Percentiles rank a stretch among this genome's conserved stretches.
Evolutionary conservation across 2,888 invertebrate species (phyloP).

Genomic region (Mythimna ferrago): DNA sequence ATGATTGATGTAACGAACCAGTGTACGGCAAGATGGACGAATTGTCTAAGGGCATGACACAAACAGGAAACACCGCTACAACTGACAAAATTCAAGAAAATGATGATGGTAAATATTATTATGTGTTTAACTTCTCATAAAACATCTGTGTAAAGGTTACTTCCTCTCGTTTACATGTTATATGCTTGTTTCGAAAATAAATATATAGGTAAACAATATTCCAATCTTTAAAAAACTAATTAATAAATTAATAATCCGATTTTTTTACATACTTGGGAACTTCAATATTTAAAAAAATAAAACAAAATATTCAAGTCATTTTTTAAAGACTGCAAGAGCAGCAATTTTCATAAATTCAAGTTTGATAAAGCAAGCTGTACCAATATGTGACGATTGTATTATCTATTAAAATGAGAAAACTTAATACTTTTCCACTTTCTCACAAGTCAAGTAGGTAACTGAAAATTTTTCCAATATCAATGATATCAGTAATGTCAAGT

Average conservation of each 20-base stretch:
- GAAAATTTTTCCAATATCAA: not conserved
- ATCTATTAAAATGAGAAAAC: not conserved
- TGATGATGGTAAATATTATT: slow-evolving; percentile 83
- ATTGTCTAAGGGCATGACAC: slow-evolving; percentile 91
- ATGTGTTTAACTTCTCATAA: slow-evolving; percentile 16
- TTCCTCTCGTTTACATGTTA: not conserved
- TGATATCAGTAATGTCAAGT: not conserved
- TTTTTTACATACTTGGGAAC: not conserved
- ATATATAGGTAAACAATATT: slow-evolving; percentile 55
- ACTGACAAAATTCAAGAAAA: slow-evolving; percentile 88
- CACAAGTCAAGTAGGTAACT: not conserved
- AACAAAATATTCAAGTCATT: not conserved
- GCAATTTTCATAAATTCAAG: not conserved
- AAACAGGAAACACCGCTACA: slow-evolving; percentile 89
- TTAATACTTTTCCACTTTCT: not conserved
- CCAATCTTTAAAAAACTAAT: slow-evolving; percentile 21
- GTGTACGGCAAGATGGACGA: slow-evolving; percentile 90
- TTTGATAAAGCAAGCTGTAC: not conserved
- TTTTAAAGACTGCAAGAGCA: not conserved
- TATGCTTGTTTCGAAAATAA: slow-evolving; percentile 23
- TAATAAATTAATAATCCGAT: not conserved
- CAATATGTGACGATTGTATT: not conserved
- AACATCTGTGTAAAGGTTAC: not conserved
- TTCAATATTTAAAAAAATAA: not conserved
- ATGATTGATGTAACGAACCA: slow-evolving; percentile 89